Conservation (phyloP, 2,797 vertebrate species). For the Bradypus variegatus region DNA sequence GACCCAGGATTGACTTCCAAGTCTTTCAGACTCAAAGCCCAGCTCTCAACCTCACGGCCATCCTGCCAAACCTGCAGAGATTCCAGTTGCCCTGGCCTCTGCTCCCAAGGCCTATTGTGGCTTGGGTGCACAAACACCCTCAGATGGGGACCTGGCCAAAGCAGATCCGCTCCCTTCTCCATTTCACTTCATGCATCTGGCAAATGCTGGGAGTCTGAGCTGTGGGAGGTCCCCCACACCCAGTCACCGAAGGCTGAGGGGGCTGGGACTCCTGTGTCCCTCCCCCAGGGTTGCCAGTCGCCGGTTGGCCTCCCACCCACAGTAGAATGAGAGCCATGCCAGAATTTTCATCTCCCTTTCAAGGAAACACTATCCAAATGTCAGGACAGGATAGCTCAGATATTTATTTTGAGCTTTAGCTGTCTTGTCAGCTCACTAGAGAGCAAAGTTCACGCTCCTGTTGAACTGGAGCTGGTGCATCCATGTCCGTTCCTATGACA, state of each 20-base stretch:
- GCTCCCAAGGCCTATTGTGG: not conserved
- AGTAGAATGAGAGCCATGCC: not conserved
- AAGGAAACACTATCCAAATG: slow-evolving; percentile 48
- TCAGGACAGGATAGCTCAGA: not conserved
- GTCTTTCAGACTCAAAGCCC: not conserved
- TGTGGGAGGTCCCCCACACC: not conserved
- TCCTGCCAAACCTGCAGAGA: not conserved
- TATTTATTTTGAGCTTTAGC: slow-evolving; percentile 41
- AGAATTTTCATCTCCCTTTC: slow-evolving; percentile 1
- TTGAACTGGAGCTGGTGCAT: too few relatives aligned
- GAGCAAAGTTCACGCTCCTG: not conserved
- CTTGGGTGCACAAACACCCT: fast-evolving
- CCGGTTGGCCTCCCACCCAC: not conserved
- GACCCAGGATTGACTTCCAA: not conserved
- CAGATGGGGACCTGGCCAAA: not conserved
- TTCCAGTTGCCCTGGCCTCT: not conserved
- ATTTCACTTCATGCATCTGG: not conserved
- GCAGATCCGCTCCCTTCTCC: not conserved
- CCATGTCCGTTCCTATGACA: not conserved
- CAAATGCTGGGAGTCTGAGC: not conserved
- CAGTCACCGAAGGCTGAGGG: not conserved
- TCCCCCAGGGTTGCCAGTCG: not conserved
- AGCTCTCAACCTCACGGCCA: not conserved
- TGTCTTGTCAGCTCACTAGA: not conserved
- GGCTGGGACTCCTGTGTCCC: not conserved